These are phyloP conservation scores for Sceloporus tristichus DNA, from an alignment of 2,113 vertebrate species.

Conservation along the genomic window DNA sequence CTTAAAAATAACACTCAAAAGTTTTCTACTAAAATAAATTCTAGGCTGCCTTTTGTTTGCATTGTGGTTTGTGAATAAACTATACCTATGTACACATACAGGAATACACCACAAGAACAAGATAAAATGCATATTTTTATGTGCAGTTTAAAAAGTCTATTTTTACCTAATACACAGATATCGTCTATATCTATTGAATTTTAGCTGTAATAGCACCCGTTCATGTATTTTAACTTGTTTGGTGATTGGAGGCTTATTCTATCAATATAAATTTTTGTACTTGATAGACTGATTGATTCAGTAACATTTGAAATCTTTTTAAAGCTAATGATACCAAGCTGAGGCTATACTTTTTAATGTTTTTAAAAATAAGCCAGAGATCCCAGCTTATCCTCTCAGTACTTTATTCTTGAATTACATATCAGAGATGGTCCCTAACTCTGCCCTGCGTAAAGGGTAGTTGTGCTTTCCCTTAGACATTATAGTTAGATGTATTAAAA, in stretches of 20 bases:
- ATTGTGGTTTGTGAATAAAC: conserved; percentile 76
- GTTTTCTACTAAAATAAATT: conserved; percentile 74
- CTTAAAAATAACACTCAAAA: conserved; percentile 69
- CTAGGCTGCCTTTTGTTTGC: conserved; percentile 80
- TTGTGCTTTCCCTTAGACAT: conserved; percentile 31
- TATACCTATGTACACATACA: conserved; percentile 48
- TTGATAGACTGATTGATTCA: conserved; percentile 74
- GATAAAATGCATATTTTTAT: conserved; percentile 76
- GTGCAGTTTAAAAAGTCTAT: conserved; percentile 76
- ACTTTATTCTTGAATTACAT: conserved; percentile 64
- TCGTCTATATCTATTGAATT: conserved; percentile 78
- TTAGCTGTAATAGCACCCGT: conserved; percentile 69
- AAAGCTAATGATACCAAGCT: conserved; percentile 53
- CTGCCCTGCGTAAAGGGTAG: conserved; percentile 67
- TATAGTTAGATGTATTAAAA: conserved; percentile 45
- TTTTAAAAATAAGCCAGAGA: conserved; percentile 63
- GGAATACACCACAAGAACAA: conserved; percentile 73
- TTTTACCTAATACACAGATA: conserved; percentile 77
- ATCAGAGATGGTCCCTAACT: conserved; percentile 55
- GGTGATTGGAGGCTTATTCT: conserved; percentile 76
- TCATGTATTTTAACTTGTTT: conserved; percentile 69
- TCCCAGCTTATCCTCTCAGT: conserved; percentile 53
- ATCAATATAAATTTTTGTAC: conserved; percentile 65
- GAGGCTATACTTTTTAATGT: conserved; percentile 1
- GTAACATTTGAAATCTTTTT: conserved; percentile 68